Percentiles rank a stretch among this genome's conserved stretches.
phyloP scores from a whole-genome alignment of 2,113 vertebrate species.

The Brachypodius melanocephalos region DNA sequence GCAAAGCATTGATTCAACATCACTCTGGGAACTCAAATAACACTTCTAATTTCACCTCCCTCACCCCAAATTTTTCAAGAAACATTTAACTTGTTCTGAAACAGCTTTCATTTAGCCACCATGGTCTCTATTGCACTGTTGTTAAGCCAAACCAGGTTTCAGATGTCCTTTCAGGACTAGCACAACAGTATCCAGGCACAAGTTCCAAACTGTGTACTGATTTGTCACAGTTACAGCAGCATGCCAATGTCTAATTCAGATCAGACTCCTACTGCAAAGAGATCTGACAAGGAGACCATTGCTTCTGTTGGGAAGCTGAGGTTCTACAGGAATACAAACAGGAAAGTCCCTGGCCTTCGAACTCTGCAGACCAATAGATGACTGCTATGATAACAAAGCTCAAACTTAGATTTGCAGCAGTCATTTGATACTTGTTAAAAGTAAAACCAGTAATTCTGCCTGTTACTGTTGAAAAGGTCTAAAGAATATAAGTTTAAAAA shows the following conservation, averaged over 20 bases:
- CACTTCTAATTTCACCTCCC: not conserved
- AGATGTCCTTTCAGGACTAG: not conserved
- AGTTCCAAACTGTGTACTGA: not conserved
- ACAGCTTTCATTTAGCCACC: not conserved
- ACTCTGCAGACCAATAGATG: not conserved
- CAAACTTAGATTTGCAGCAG: not conserved
- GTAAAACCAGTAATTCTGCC: not conserved
- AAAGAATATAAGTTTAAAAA: not conserved
- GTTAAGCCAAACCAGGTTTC: not conserved
- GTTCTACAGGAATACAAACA: not conserved
- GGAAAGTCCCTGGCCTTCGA: not conserved
- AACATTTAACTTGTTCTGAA: not conserved
- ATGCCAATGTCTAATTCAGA: not conserved
- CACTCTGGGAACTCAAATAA: not conserved
- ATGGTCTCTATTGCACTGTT: not conserved
- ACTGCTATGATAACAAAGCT: not conserved
- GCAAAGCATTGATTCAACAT: not conserved
- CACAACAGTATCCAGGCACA: not conserved
- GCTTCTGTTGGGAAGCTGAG: not conserved
- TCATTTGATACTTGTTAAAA: not conserved
- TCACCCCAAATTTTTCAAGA: accelerated
- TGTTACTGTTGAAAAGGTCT: not conserved
- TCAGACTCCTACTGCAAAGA: not conserved
- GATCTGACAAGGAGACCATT: not conserved
- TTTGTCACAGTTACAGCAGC: not conserved